Evolutionary conservation across 2,888 invertebrate genomes (phyloP).

Genomic region (Andrena praecox): DNA sequence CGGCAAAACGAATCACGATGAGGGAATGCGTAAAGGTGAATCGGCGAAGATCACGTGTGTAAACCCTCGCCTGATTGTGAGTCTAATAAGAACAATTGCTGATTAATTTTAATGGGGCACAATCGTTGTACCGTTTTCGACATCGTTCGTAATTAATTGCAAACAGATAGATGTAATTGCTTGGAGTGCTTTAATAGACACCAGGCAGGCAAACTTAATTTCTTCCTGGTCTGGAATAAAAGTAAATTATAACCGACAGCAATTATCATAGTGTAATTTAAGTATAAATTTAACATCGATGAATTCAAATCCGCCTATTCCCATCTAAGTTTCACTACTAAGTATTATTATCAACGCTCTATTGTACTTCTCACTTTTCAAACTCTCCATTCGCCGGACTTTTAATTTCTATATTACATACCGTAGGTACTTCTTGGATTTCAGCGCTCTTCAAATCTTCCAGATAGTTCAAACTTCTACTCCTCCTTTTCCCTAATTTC

Average conservation of each 20-base stretch:
- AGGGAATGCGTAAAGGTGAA: constrained; percentile 17
- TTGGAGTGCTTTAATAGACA: constrained; percentile 6
- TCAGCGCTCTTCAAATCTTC: too few species aligned
- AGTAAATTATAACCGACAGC: constrained; percentile 7
- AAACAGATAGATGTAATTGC: constrained; percentile 47
- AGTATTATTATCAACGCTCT: neutral
- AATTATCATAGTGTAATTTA: constrained; percentile 9
- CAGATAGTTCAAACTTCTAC: too few species aligned
- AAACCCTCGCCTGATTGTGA: neutral
- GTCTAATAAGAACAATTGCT: constrained; percentile 39
- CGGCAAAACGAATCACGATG: constrained; percentile 14
- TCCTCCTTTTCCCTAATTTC: neutral
- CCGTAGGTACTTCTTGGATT: too few species aligned
- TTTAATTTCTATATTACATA: neutral
- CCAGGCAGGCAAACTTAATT: neutral
- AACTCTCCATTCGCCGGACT: neutral
- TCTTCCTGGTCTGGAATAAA: constrained; percentile 11
- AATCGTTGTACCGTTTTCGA: constrained; percentile 17
- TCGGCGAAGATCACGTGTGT: constrained; percentile 9
- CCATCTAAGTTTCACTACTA: neutral
- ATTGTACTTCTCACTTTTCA: neutral
- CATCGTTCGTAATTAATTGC: constrained; percentile 38
- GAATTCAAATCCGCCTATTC: neutral
- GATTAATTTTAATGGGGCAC: constrained; percentile 44
- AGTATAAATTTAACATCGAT: neutral